These are phyloP conservation scores for Microcaecilia unicolor DNA, from an alignment of 2,797 vertebrate genomes.

Conservation along the genomic window DNA sequence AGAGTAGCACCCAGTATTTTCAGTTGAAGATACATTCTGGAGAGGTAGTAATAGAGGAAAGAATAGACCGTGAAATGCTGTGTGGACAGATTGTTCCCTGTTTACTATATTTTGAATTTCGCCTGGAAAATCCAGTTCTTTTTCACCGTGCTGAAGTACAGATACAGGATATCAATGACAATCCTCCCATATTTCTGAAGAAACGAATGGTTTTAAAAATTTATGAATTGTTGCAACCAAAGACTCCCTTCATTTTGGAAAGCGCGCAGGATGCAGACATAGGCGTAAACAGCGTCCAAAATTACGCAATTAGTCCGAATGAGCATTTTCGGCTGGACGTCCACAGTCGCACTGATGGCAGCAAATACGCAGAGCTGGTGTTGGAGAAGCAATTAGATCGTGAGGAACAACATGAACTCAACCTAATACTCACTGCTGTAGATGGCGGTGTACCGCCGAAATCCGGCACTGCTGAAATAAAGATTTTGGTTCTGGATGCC, in stretches of 20 bases:
- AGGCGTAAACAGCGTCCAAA: slow-evolving; percentile 33
- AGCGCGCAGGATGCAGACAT: slow-evolving; percentile 34
- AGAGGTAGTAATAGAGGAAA: slow-evolving; percentile 25
- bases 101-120: slow-evolving; percentile 33
- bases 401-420: slow-evolving; percentile 41
- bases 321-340: slow-evolving; percentile 32
- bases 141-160: neutral
- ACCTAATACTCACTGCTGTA: slow-evolving; percentile 43
- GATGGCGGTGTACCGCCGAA: slow-evolving; percentile 51
- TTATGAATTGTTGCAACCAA: slow-evolving; percentile 6
- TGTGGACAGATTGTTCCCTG: slow-evolving; percentile 29
- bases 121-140: slow-evolving; percentile 26
- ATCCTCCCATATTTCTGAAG: slow-evolving; percentile 20
- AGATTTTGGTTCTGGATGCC: slow-evolving; percentile 16
- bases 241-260: too few relatives aligned
- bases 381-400: slow-evolving; percentile 48
- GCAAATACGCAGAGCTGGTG: slow-evolving; percentile 35
- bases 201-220: slow-evolving; percentile 30
- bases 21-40: slow-evolving; percentile 39
- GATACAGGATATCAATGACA: slow-evolving; percentile 18
- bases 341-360: slow-evolving; percentile 14
- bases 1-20: too few relatives aligned
- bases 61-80: slow-evolving; percentile 42
- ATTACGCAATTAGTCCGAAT: slow-evolving; percentile 32
- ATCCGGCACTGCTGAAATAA: slow-evolving; percentile 33